A percentile compares a stretch with the other conserved stretches of the same genome.
Conservation (phyloP, 2,888 invertebrate genomes). For the Drosophila mimetica region DNA sequence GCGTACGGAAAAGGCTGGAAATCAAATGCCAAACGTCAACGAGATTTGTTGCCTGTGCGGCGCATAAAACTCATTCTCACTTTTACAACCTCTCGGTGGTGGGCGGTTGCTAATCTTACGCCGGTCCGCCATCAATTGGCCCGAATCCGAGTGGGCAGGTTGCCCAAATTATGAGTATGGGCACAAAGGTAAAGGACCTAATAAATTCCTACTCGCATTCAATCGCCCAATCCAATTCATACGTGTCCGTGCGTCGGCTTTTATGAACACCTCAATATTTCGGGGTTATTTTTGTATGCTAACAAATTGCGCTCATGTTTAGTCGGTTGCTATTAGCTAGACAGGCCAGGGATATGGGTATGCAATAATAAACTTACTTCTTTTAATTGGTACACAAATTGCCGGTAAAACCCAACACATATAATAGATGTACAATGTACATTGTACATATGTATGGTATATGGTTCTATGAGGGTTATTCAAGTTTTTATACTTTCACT, state of each 20-base stretch:
- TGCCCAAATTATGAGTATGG: slow-evolving; percentile 30
- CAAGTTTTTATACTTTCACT: too few species aligned
- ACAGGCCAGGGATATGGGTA: not conserved
- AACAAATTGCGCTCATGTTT: slow-evolving; percentile 25
- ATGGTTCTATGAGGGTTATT: too few species aligned
- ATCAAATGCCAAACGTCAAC: slow-evolving; percentile 48
- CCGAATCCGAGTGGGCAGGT: slow-evolving; percentile 30
- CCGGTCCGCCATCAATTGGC: slow-evolving; percentile 35
- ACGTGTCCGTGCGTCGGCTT: slow-evolving; percentile 29
- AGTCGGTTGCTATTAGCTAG: slow-evolving; percentile 1
- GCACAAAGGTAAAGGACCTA: slow-evolving; percentile 7
- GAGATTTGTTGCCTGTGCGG: slow-evolving; percentile 46
- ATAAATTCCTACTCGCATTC: slow-evolving; percentile 25
- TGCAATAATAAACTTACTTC: not conserved
- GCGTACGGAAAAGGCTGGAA: slow-evolving; percentile 27
- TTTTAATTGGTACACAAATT: slow-evolving; percentile 2
- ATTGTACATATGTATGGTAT: too few species aligned
- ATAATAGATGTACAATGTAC: too few species aligned
- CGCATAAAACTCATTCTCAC: slow-evolving; percentile 43
- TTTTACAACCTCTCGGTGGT: slow-evolving; percentile 34
- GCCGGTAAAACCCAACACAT: too few species aligned
- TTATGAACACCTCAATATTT: slow-evolving; percentile 37
- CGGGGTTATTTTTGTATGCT: slow-evolving; percentile 17
- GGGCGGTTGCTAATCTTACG: slow-evolving; percentile 32
- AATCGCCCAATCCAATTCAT: slow-evolving; percentile 30